Percentiles rank a stretch among this genome's conserved stretches.
Evolutionary conservation across 2,797 vertebrate genomes (phyloP).

Genomic region (Valencia hispanica): DNA sequence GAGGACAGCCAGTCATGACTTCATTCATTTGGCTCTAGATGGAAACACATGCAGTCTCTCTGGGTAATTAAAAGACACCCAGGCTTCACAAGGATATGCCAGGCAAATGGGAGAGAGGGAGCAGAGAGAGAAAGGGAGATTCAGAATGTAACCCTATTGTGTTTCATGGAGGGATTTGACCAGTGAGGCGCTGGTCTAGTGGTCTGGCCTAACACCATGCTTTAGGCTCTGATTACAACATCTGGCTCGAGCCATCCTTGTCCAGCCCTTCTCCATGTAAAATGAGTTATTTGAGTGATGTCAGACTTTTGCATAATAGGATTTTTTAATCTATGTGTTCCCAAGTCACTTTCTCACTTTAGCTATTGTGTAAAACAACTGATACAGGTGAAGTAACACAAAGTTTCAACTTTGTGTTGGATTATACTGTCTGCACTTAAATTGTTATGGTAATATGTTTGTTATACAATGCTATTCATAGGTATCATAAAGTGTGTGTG

Average conservation of each 20-base stretch:
- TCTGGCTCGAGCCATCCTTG: conserved; percentile 68
- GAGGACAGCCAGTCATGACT: conserved; percentile 78
- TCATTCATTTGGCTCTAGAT: conserved; percentile 76
- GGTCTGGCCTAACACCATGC: conserved; percentile 73
- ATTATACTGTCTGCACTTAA: conserved; percentile 44
- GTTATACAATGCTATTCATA: conserved; percentile 29
- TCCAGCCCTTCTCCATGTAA: conserved; percentile 43
- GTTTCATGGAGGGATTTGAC: conserved; percentile 84
- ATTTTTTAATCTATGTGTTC: conserved; percentile 27
- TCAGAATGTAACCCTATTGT: conserved; percentile 83
- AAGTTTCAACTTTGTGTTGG: conserved; percentile 50
- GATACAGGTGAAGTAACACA: conserved; percentile 37
- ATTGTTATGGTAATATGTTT: conserved; percentile 41
- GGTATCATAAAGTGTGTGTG: neutral
- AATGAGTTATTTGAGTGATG: conserved; percentile 66
- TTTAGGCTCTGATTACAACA: conserved; percentile 78
- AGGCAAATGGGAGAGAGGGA: conserved; percentile 69
- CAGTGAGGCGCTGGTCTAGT: conserved; percentile 78
- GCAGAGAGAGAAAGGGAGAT: conserved; percentile 74
- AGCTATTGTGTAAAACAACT: conserved; percentile 41
- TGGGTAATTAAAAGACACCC: conserved; percentile 82
- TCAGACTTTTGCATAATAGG: conserved; percentile 48
- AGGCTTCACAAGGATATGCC: conserved; percentile 75
- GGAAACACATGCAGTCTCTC: conserved; percentile 73
- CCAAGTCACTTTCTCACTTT: conserved; percentile 18